Base-by-base conservation (phyloP, 2,888 invertebrate species). In the Tinea semifulvella region DNA sequence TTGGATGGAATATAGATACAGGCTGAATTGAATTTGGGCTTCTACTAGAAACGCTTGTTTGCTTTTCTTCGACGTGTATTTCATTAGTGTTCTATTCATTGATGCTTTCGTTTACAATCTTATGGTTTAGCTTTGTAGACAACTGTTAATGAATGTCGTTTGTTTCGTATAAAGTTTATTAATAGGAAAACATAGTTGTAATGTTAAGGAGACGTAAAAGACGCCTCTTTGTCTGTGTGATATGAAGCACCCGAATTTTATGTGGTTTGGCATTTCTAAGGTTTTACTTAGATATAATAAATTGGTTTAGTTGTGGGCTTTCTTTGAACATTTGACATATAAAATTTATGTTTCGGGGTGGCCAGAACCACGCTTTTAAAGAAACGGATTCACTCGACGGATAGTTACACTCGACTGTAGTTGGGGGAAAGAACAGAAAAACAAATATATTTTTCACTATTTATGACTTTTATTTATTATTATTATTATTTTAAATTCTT, bases 21-120 rank as follows among this genome's bases (percentile, higher is more conserved):
- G 71, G 62, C 73, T 68, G 72, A 77, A 76, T 77, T 76, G 66
- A 75, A 77, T 77, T 73, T 72, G 61, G 61, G 56, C 68, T 54
- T 56, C 55, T 56, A 74, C 71, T 27, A 42, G 13, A 16, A n/a
- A 27, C 26, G 27, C 17, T 20, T 42, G 13, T 17, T 17, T 20
- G 16, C 3, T 26, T 38, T 38, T 16, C 17, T 16, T 26, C 22
- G 14, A 45, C 5, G 3, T 40, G 3, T 40, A 3, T 22, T 28
- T 11, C 42, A n/a, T n/a, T n/a, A n/a, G n/a, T n/a, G n/a, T n/a
- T n/a, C n/a, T n/a, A n/a, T n/a, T n/a, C n/a, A 40, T 8, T 40
- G 22, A 20, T 22, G 17, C 18, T 38, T 38, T 20, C 13, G 19
- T 40, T 22, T 22, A 5, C 20, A 13, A 31, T 22, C 6, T 36